Evolutionary conservation across 2,797 vertebrate genomes (phyloP), one percentile per base, ranked within the genome.

Genomic region (Chaenodraco wilsoni): DNA sequence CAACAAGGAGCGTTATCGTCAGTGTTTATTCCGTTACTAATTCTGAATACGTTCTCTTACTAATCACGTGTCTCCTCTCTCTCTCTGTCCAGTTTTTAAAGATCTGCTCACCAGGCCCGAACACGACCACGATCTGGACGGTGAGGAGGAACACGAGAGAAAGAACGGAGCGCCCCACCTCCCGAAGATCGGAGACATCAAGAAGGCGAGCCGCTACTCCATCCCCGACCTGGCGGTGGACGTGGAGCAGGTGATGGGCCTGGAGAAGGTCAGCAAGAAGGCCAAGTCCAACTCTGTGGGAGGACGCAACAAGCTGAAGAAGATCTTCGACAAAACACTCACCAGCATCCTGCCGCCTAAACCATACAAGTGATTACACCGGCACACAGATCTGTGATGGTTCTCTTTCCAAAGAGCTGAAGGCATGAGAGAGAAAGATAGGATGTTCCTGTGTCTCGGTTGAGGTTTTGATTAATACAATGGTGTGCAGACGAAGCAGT

Each of bases 341-440:
- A 99, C 99, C 85, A 99, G 98, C 91, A 99, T 99, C 91, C 93
- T 99, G 89, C 98, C 98, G 67, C 98, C 98, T 40, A 99, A 99
- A 95, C 98, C 98, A 0, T 99, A 99, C 91, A 99, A 98, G 98
- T 99, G 93, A 96, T 91, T 12, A 54, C 9, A 57, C 12, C 15
- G 13, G 44, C 48, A 31, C 56, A 52, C 41, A 54, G 19, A 1
- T 12, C 66, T 46, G 37, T 51, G 52, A 62, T 58, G 49, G 13
- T 52, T 60, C 40, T 33, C 23, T n/a, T 19, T 33, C 41, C 41
- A 44, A 50, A 37, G n/a, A 8, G 4, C 14, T 11, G 14, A 46
- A 33, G 15, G 2, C 13, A 23, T 2, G 3, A 40, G 27, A 51
- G 50, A 10, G 46, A 54, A 37, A 37, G 33, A 37, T 7, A 2